Base-by-base conservation (phyloP, 2,888 invertebrate species). In the Pilophorus perplexus region DNA sequence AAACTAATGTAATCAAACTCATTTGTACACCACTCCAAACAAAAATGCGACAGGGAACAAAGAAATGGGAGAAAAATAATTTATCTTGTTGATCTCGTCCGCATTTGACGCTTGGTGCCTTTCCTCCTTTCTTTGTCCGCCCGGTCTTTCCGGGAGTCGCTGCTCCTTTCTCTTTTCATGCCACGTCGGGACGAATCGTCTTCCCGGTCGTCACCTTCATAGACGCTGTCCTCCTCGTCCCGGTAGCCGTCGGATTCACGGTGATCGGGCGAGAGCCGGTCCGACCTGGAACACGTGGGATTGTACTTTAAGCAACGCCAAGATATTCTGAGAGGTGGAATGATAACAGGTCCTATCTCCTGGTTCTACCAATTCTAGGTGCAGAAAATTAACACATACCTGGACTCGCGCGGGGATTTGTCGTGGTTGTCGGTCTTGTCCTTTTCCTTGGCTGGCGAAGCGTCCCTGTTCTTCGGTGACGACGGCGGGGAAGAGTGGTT, bases 41-140 rank as follows among this genome's bases (percentile, higher is more conserved):
- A n/a, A n/a, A n/a, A n/a, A n/a, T n/a, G n/a, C n/a, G n/a, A n/a
- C n/a, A n/a, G n/a, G n/a, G n/a, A n/a, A n/a, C n/a, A n/a, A n/a
- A n/a, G 14, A 46, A 22, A 23, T 16, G 6, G 5, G 2, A 28
- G 6, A 28, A 18, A 28, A 28, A 52, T n/a, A 27, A n/a, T n/a
- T n/a, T n/a, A n/a, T 44, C 59, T 40, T n/a, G 28, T 28, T n/a
- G 65, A 65, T 42, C 44, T 38, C 23, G 57, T 66, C 18, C 57
- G 16, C 25, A 57, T 22, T 18, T 42, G 38, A 22, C 48, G 27
- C 38, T 66, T 66, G 37, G 44, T 28, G n/a, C 25, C 57, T 46
- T 66, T 66, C 16, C 57, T 23, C 14, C 46, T 57, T 12, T 66
- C 66, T 33, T 46, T 66, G 16, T 66, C 66, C 8, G 57, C 66